Conservation (phyloP, 2,113 vertebrate genomes). For the Oxyruncus cristatus region DNA sequence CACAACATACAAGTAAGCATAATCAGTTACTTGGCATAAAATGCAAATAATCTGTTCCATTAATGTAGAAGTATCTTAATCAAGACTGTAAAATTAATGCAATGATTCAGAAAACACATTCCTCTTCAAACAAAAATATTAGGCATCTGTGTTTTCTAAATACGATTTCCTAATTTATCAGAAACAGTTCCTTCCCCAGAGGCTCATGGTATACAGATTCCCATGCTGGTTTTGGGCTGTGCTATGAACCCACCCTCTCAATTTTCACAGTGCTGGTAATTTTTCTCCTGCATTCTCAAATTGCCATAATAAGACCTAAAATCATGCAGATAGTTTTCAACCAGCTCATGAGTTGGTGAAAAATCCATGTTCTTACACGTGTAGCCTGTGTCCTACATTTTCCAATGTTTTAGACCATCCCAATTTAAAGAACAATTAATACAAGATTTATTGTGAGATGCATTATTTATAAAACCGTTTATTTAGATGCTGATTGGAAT, state of each 20-base stretch:
- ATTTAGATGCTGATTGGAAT: neutral
- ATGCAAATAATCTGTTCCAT: constrained; percentile 6
- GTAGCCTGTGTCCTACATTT: neutral
- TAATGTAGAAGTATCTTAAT: neutral
- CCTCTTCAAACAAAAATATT: constrained; percentile 16
- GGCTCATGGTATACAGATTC: neutral
- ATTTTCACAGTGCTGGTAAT: neutral
- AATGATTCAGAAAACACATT: constrained; percentile 7
- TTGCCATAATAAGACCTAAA: neutral
- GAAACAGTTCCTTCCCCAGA: neutral
- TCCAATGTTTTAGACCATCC: neutral
- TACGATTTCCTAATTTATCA: neutral
- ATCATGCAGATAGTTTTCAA: neutral
- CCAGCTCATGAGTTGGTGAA: neutral
- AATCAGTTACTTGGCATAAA: neutral
- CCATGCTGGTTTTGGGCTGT: neutral
- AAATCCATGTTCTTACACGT: neutral
- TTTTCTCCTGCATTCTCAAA: neutral
- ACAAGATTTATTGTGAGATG: neutral
- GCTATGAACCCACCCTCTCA: neutral
- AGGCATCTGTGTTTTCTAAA: constrained; percentile 29
- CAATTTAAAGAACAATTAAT: neutral
- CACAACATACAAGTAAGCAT: neutral
- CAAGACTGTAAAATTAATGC: neutral
- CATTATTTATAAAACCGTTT: neutral